These are phyloP conservation scores for Sialis lutaria DNA, from an alignment of 2,888 invertebrate species.

Conservation along the genomic window DNA sequence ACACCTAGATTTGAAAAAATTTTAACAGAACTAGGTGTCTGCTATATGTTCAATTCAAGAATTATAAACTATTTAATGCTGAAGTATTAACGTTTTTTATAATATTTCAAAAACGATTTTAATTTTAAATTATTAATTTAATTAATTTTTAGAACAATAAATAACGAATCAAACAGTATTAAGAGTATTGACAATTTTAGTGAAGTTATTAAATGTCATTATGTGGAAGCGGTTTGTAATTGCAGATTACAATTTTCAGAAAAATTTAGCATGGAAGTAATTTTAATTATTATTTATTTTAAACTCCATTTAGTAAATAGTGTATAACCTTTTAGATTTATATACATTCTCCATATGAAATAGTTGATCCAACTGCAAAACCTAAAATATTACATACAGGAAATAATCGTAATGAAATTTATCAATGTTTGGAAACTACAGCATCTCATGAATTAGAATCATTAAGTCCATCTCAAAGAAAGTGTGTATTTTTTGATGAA, in stretches of 20 bases:
- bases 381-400: slow-evolving; percentile 19
- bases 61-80: slow-evolving; percentile 30
- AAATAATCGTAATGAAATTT: slow-evolving; percentile 25
- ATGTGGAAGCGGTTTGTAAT: slow-evolving; percentile 27
- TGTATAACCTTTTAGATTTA: slow-evolving; percentile 28
- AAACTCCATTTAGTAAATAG: neutral
- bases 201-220: slow-evolving; percentile 21
- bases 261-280: slow-evolving; percentile 20
- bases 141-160: neutral
- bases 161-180: too few species aligned
- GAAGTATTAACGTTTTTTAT: slow-evolving; percentile 18
- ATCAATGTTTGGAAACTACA: slow-evolving; percentile 29
- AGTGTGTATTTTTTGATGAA: slow-evolving; percentile 37
- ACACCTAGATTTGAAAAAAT: slow-evolving; percentile 29
- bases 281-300: slow-evolving; percentile 4
- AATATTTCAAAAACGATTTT: neutral
- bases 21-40: slow-evolving; percentile 48
- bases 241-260: slow-evolving; percentile 27
- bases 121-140: neutral
- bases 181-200: neutral
- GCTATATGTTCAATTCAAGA: slow-evolving; percentile 43
- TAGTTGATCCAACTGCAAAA: slow-evolving; percentile 27
- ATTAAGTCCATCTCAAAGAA: slow-evolving; percentile 27
- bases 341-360: slow-evolving; percentile 39
- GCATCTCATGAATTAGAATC: slow-evolving; percentile 28